Conservation (phyloP, 64 coral and sea anemone species). For the Dendronephthya gigantea region DNA sequence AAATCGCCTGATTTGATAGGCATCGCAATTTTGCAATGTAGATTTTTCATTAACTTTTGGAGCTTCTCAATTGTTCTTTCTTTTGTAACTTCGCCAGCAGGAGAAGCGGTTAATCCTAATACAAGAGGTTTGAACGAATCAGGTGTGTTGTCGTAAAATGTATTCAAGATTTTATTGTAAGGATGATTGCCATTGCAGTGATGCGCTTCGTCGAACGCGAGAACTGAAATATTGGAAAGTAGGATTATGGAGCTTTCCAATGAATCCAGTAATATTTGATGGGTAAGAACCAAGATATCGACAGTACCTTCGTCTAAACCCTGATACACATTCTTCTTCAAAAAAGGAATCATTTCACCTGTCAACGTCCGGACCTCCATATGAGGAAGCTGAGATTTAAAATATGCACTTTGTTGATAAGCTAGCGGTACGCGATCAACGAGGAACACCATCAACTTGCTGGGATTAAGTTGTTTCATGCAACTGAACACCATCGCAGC, state of each 20-base stretch:
- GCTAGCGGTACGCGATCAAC: too few relatives aligned
- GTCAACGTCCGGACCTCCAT: too few relatives aligned
- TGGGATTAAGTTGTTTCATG: too few relatives aligned
- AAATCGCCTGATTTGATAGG: too few relatives aligned
- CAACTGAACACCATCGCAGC: too few relatives aligned
- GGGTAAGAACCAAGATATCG: constrained; percentile 77
- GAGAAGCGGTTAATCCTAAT: constrained; percentile 67
- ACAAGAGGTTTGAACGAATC: constrained; percentile 47
- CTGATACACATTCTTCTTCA: too few relatives aligned
- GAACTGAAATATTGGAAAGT: constrained; percentile 62
- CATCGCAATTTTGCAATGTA: background rate
- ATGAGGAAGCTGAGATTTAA: too few relatives aligned
- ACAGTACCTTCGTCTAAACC: too few relatives aligned
- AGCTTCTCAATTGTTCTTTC: constrained; percentile 75
- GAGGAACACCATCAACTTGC: too few relatives aligned
- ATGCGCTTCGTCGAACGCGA: constrained; percentile 78
- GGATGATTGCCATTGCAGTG: constrained; percentile 94
- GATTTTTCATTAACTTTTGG: constrained; percentile 55
- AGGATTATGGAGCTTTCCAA: constrained; percentile 68
- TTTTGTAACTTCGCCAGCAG: constrained; percentile 63
- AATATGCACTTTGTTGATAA: too few relatives aligned
- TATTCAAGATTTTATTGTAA: constrained; percentile 70
- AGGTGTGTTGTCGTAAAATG: constrained; percentile 53
- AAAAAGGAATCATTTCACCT: too few relatives aligned
- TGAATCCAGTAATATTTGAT: constrained; percentile 70